These are phyloP conservation scores for Cyphomyrus plagiostoma DNA, from an alignment of 2,113 vertebrate species.

Conservation along the genomic window DNA sequence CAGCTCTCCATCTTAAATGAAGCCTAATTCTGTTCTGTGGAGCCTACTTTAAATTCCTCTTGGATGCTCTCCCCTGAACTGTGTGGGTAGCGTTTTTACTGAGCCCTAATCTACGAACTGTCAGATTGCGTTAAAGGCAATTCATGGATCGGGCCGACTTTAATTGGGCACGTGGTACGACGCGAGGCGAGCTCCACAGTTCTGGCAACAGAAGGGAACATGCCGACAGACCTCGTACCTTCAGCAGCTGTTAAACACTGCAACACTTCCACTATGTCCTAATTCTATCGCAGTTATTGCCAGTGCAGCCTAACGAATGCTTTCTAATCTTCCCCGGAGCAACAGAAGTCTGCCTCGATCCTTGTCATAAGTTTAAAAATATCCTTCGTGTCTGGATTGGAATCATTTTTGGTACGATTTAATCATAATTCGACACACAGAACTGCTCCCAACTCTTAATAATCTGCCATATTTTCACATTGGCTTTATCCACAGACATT, in stretches of 20 bases:
- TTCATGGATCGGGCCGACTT: conserved; percentile 1
- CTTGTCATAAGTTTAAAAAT: conserved; percentile 19
- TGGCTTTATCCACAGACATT: background rate
- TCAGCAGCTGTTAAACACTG: background rate
- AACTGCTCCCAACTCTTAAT: background rate
- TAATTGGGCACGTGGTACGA: background rate
- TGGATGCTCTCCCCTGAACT: conserved; percentile 12
- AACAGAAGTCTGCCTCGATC: conserved; percentile 11
- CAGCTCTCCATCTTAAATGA: background rate
- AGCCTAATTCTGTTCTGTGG: conserved; percentile 6
- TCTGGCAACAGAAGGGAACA: background rate
- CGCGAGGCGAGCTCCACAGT: background rate
- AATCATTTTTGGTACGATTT: background rate
- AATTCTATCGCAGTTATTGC: background rate
- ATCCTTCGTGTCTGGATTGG: background rate
- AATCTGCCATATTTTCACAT: background rate
- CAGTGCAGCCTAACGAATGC: background rate
- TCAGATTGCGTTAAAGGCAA: conserved; percentile 12
- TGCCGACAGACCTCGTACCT: background rate
- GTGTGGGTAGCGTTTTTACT: conserved; percentile 18
- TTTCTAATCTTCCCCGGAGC: background rate
- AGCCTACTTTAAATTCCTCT: conserved; percentile 14
- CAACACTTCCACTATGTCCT: background rate
- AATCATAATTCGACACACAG: background rate
- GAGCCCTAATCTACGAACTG: conserved; percentile 15